phyloP scores from a whole-genome alignment of 2,888 invertebrate genomes.

The Eupeodes luniger region DNA sequence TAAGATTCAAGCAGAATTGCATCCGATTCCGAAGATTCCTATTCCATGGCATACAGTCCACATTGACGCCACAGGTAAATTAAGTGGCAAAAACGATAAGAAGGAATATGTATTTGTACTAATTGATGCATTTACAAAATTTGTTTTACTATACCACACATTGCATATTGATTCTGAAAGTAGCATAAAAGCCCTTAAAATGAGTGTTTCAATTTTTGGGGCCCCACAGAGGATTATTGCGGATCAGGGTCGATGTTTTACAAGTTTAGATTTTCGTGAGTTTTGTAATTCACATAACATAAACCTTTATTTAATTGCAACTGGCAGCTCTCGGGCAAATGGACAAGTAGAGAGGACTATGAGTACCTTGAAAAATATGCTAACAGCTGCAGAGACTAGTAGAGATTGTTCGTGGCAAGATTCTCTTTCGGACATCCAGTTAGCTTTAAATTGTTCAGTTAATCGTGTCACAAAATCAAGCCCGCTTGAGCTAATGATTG shows the following conservation, averaged over 20 bases:
- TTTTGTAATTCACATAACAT: conserved; percentile 64
- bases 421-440: conserved; percentile 61
- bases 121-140: conserved; percentile 9
- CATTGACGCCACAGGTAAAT: conserved; percentile 1
- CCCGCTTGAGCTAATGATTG: conserved; percentile 43
- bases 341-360: conserved; percentile 67
- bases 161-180: conserved; percentile 5
- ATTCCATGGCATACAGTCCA: conserved; percentile 14
- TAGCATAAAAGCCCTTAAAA: background rate
- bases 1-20: conserved; percentile 48
- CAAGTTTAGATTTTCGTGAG: conserved; percentile 50
- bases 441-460: conserved; percentile 47
- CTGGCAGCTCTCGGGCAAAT: conserved; percentile 65
- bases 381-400: conserved; percentile 71
- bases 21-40: conserved; percentile 40
- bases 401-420: conserved; percentile 62
- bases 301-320: conserved; percentile 62
- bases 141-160: conserved; percentile 1
- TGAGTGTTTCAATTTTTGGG: conserved; percentile 25
- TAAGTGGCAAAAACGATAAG: background rate
- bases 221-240: conserved; percentile 21
- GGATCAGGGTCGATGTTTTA: conserved; percentile 61
- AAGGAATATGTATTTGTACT: conserved; percentile 3
- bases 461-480: conserved; percentile 40
- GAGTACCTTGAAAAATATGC: conserved; percentile 59